phyloP scores from a whole-genome alignment of 2,888 invertebrate species.

The Ornithoptera priamus region DNA sequence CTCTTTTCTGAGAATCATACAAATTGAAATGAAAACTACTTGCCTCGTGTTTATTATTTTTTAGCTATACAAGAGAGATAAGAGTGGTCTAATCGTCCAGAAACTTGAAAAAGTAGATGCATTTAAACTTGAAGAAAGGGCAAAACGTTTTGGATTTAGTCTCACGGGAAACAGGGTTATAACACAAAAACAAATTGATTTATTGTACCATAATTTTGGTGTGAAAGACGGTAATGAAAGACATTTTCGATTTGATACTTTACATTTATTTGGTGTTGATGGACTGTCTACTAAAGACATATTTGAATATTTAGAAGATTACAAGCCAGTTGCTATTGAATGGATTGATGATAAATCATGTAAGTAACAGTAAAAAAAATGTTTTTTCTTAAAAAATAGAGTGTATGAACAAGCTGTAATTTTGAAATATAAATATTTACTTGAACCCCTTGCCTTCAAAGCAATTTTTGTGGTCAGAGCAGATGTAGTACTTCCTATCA shows the following conservation, averaged over 20 bases:
- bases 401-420: not conserved
- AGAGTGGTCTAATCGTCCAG: conserved; percentile 57
- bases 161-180: conserved; percentile 65
- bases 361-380: conserved; percentile 57
- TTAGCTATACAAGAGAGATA: conserved; percentile 60
- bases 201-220: conserved; percentile 66
- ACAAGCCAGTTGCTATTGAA: conserved; percentile 87
- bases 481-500: not conserved
- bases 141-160: conserved; percentile 69
- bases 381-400: not conserved
- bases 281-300: conserved; percentile 89
- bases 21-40: not conserved
- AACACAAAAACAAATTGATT: conserved; percentile 72
- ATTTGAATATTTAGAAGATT: conserved; percentile 88
- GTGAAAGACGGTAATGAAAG: conserved; percentile 80
- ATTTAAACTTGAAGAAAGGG: conserved; percentile 66
- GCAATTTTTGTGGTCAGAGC: not conserved
- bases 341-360: conserved; percentile 91
- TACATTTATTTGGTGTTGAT: conserved; percentile 87
- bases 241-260: conserved; percentile 84
- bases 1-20: not conserved
- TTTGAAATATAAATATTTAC: not conserved
- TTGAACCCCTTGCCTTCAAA: not conserved
- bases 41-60: conserved; percentile 34
- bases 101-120: conserved; percentile 69